phyloP scores from a whole-genome alignment of 2,797 vertebrate species.

The Muraenolepis orangiensis region DNA sequence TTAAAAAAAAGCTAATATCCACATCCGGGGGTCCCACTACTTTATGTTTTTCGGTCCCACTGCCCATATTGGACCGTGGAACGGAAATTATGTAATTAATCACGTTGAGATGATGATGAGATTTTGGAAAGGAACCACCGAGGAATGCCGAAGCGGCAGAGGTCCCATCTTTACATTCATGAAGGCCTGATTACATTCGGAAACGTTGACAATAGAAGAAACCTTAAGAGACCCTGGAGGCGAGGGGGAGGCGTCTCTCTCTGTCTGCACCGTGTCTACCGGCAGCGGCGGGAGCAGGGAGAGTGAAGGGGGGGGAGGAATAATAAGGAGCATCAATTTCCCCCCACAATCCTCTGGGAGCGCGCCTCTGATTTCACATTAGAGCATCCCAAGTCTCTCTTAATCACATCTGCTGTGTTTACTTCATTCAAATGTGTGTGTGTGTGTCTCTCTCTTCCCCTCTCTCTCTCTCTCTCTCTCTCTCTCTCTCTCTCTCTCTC shows the following conservation, averaged over 20 bases:
- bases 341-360: conserved; percentile 32
- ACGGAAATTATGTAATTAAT: neutral
- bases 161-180: neutral
- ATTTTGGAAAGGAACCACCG: neutral
- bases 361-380: conserved; percentile 52
- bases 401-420: conserved; percentile 56
- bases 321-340: conserved; percentile 30
- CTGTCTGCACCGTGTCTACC: neutral
- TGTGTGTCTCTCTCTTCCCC: neutral
- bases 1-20: neutral
- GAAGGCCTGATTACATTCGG: neutral
- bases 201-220: neutral
- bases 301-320: conserved; percentile 12
- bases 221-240: neutral
- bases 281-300: neutral
- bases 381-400: conserved; percentile 43
- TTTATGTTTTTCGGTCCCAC: neutral
- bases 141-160: neutral
- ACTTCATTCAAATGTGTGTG: conserved; percentile 31
- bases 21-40: neutral
- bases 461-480: conserved; percentile 5
- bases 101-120: neutral
- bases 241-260: too few relatives aligned
- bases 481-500: conserved; percentile 6
- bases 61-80: neutral